Percentiles rank a stretch among this genome's conserved stretches.
These are phyloP conservation scores for Drosophila imparisetae DNA, from an alignment of 2,888 invertebrate species.

Conservation along the genomic window DNA sequence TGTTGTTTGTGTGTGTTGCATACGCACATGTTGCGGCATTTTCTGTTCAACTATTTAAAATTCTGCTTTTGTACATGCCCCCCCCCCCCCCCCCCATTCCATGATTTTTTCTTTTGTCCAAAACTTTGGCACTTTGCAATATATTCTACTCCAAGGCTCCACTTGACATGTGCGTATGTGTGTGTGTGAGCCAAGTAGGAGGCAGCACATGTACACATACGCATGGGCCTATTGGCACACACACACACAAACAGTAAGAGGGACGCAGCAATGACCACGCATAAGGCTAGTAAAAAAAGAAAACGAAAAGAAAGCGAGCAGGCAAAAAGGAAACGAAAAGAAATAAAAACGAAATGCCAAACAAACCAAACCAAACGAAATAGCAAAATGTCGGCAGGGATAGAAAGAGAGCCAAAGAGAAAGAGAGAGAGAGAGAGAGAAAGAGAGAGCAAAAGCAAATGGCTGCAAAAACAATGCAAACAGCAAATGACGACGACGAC, in stretches of 20 bases:
- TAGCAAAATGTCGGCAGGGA: conserved; percentile 36
- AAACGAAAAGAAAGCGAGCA: conserved; percentile 19
- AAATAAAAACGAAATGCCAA: conserved; percentile 70
- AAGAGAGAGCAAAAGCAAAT: conserved; percentile 41
- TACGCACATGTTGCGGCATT: conserved; percentile 1
- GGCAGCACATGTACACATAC: conserved; percentile 31
- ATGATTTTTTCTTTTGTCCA: conserved; percentile 10
- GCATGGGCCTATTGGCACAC: conserved; percentile 51
- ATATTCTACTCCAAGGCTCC: conserved; percentile 70
- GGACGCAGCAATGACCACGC: conserved; percentile 52
- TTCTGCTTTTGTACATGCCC: conserved; percentile 59
- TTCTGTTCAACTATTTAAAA: conserved; percentile 62
- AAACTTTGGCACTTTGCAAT: conserved; percentile 68
- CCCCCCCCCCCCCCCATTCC: neutral
- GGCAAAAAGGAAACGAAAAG: conserved; percentile 55
- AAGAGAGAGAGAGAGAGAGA: neutral
- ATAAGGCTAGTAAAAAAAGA: conserved; percentile 36
- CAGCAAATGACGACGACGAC: conserved; percentile 61
- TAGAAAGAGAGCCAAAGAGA: neutral
- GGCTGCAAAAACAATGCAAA: conserved; percentile 69
- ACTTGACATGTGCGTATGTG: conserved; percentile 16
- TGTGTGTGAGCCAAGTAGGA: conserved; percentile 17
- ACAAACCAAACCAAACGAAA: conserved; percentile 59
- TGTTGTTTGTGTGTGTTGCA: conserved; percentile 12
- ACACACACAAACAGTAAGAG: conserved; percentile 26